Base-by-base conservation (phyloP, 2,113 vertebrate species). In the Neogobius melanostomus region DNA sequence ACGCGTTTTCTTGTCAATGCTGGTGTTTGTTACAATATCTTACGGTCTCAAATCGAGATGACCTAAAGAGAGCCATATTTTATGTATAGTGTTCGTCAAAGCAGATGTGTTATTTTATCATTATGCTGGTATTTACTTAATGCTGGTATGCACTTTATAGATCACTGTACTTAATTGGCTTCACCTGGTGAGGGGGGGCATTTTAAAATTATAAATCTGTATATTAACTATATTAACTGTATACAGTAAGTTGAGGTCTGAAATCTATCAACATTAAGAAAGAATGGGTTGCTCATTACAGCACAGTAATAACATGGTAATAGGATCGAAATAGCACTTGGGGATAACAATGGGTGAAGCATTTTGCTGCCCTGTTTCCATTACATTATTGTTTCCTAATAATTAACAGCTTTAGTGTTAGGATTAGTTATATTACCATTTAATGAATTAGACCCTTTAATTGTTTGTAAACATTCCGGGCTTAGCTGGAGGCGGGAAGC, bases 121-220 rank as follows among this genome's bases (percentile, higher is more conserved):
- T 65, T 53, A 73, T 72, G 84, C 78, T 79, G 77, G 75, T 52
- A 48, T 74, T 45, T 60, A 76, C 72, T 82, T 66, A 63, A 45
- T 59, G 56, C 56, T 59, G 56, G 56, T 59, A 86, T 82, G 86
- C 89, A 91, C 89, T 91, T 89, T 89, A 88, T 75, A 79, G 36
- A 72, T 66, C 61, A 16, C 50, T 68, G 76, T 87, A 53, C 85
- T 85, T 75, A 45, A 69, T 60, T 44, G 8, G 54, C 60, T 56
- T 48, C 52, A 42, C 48, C 72, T 69, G 69, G 69, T 69, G 68
- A 1, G 36, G 65, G 72, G 72, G 8, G 61, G n/a, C 50, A 6
- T 21, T 74, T 36, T 28, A 56, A 21, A 28, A 5, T 10, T 17
- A 43, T 66, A 8, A 46, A 68, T 56, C 47, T 12, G 16, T 46